Conservation (phyloP, 2,797 vertebrate species). For the Fistularia commersonii region DNA sequence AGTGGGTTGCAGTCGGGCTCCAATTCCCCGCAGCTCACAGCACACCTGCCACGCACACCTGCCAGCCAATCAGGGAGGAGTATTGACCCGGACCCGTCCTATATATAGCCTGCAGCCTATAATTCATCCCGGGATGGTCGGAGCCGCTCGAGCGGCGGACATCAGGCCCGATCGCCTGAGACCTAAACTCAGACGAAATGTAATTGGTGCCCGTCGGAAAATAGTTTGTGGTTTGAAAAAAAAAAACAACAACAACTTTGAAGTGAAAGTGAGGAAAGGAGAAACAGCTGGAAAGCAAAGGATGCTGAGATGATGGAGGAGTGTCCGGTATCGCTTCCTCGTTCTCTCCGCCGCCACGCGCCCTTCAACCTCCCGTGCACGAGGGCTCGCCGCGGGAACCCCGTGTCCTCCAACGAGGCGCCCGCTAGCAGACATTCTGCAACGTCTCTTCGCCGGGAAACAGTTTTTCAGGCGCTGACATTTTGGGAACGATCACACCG, state of each 20-base stretch:
- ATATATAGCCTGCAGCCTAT: no score
- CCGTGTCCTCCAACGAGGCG: neutral
- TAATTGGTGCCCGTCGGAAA: neutral
- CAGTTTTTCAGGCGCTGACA: neutral
- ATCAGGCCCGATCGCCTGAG: no score
- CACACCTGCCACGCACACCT: no score
- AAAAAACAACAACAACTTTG: neutral
- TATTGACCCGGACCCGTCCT: no score
- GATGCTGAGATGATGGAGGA: neutral
- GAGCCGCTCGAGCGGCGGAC: no score
- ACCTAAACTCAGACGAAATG: neutral
- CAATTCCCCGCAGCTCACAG: no score
- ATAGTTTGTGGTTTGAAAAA: neutral
- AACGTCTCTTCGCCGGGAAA: no score
- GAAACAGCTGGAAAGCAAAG: neutral
- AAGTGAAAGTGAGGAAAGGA: neutral
- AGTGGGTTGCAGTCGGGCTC: no score
- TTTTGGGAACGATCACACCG: neutral
- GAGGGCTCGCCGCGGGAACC: neutral
- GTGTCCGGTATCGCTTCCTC: neutral
- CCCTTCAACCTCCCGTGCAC: neutral
- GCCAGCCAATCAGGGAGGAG: no score
- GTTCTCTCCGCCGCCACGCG: no score
- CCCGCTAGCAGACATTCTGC: no score
- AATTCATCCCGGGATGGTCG: no score